These are phyloP conservation scores for Phymastichus coffea DNA, from an alignment of 1,140 invertebrate species.

Conservation along the genomic window DNA sequence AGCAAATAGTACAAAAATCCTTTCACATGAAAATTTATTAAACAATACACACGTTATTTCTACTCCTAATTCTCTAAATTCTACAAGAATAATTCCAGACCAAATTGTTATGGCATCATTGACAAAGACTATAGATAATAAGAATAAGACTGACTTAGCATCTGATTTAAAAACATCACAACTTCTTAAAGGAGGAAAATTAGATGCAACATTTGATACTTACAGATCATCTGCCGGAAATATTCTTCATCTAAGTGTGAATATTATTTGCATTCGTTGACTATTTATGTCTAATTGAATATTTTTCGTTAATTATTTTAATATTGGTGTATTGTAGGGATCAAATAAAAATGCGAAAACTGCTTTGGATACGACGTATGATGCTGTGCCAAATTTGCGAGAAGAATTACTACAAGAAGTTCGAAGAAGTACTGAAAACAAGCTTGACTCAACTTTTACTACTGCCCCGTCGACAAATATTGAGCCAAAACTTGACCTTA, in stretches of 20 bases:
- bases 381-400: conserved; percentile 30
- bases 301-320: not conserved
- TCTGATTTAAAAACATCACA: not conserved
- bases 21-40: not conserved
- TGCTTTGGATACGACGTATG: conserved; percentile 25
- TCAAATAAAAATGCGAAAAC: not conserved
- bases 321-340: not conserved
- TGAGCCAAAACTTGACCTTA: conserved; percentile 3
- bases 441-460: conserved; percentile 36
- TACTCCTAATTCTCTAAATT: not conserved
- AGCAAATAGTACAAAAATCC: conserved; percentile 5
- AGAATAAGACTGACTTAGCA: conserved; percentile 19
- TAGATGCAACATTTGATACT: conserved; percentile 12
- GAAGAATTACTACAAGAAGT: conserved; percentile 41
- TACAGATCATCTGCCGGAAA: not conserved
- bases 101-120: conserved; percentile 7
- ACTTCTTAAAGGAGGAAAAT: not conserved
- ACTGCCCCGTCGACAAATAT: not conserved
- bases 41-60: not conserved
- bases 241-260: not conserved
- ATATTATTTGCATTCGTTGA: not conserved
- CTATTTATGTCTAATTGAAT: not conserved
- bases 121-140: conserved; percentile 6
- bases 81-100: conserved; percentile 6
- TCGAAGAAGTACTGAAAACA: conserved; percentile 31